Conservation (phyloP, 1,140 invertebrate genomes). For the Coptotermes formosanus region DNA sequence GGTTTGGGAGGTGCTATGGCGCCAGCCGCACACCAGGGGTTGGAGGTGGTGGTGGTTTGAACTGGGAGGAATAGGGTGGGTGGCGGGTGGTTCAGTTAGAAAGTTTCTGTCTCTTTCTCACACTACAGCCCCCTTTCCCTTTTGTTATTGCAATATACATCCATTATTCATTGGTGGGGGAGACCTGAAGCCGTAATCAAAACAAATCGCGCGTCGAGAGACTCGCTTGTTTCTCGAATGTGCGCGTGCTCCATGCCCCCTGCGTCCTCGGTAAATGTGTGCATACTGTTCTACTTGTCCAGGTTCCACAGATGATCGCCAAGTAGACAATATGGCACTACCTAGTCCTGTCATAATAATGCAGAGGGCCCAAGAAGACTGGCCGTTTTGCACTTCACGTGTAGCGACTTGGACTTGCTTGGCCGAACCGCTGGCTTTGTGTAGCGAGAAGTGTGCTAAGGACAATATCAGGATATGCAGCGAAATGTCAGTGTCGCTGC, state of each 20-base stretch:
- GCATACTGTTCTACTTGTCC: background rate
- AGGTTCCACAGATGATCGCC: background rate
- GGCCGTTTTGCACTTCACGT: too few relatives aligned
- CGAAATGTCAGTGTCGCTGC: too few relatives aligned
- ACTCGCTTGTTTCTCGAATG: constrained; percentile 7
- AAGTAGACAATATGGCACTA: background rate
- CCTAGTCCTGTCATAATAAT: background rate
- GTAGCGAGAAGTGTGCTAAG: too few relatives aligned
- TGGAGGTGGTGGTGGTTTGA: constrained; percentile 32
- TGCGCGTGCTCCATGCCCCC: constrained; percentile 26
- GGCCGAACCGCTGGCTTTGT: too few relatives aligned
- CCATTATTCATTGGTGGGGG: constrained; percentile 37
- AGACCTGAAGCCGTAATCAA: constrained; percentile 37
- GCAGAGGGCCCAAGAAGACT: too few relatives aligned
- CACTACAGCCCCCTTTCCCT: constrained; percentile 27
- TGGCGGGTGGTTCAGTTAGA: constrained; percentile 9
- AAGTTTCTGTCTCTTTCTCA: constrained; percentile 18
- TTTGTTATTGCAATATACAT: constrained; percentile 38
- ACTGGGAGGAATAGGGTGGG: background rate
- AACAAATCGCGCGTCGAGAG: constrained; percentile 38
- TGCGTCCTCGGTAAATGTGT: background rate
- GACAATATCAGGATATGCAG: too few relatives aligned
- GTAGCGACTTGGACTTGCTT: too few relatives aligned
- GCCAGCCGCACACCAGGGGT: constrained; percentile 20
- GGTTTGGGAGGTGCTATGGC: constrained; percentile 12